A percentile compares a stretch with the other conserved stretches of the same genome.
Evolutionary conservation across 2,888 invertebrate genomes (phyloP).

Genomic region (Caenorhabditis imperialis): DNA sequence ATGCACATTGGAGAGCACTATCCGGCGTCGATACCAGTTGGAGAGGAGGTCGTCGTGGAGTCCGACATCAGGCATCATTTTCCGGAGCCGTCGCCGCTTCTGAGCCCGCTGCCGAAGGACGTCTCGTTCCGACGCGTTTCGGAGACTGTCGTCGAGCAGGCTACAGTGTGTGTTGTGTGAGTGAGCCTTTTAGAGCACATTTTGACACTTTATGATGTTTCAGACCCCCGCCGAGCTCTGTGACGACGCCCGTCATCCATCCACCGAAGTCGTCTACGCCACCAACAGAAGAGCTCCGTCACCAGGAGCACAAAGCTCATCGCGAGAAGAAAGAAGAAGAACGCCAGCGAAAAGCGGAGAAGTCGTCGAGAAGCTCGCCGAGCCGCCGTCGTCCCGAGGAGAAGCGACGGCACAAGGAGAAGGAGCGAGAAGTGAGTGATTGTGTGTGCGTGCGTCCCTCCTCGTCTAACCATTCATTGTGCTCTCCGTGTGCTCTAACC

Average conservation of each 20-base stretch:
- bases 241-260: too few species aligned
- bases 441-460: background rate
- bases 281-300: too few species aligned
- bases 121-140: background rate
- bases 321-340: too few species aligned
- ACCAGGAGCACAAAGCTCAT: too few species aligned
- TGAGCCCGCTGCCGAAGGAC: slow-evolving; percentile 4
- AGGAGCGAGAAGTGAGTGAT: slow-evolving; percentile 10
- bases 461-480: background rate
- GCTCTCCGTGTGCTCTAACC: too few species aligned
- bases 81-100: slow-evolving; percentile 8
- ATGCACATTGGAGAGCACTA: background rate
- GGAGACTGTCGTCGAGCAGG: background rate
- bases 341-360: too few species aligned
- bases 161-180: too few species aligned
- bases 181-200: too few species aligned
- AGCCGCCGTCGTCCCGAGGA: background rate
- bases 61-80: background rate
- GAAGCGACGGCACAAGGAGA: slow-evolving; percentile 5
- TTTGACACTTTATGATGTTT: too few species aligned
- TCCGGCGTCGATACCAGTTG: slow-evolving; percentile 4
- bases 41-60: slow-evolving; percentile 24
- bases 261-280: too few species aligned
- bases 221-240: too few species aligned
- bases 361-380: background rate